Evolutionary conservation across 2,888 invertebrate species (phyloP).

Genomic region (Hofmannophila pseudospretella): DNA sequence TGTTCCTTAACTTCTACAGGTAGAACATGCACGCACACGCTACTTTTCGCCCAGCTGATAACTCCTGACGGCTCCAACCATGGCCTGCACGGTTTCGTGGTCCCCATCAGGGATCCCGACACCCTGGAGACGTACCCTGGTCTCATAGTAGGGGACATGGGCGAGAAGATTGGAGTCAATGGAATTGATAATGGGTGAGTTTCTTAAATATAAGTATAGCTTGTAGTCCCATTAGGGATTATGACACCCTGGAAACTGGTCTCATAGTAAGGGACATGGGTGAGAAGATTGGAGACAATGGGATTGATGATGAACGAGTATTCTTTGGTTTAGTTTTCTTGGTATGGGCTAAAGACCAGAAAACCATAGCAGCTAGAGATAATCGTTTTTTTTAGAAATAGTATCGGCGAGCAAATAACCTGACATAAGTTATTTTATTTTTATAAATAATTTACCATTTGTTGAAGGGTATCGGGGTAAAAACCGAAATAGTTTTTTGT

Average conservation of each 20-base stretch:
- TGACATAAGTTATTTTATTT: too few species aligned
- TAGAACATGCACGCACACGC: conserved; percentile 89
- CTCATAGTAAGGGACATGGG: conserved; percentile 95
- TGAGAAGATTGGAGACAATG: conserved; percentile 93
- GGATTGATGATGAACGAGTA: conserved; percentile 94
- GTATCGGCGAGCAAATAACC: too few species aligned
- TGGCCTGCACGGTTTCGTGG: conserved; percentile 93
- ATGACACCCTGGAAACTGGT: conserved; percentile 86
- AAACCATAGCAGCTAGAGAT: too few species aligned
- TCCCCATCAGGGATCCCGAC: conserved; percentile 88
- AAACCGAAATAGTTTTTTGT: too few species aligned
- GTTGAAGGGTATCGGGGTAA: too few species aligned
- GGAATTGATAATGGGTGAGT: conserved; percentile 93
- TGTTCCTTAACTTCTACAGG: too few species aligned
- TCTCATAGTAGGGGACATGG: conserved; percentile 93
- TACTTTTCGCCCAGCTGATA: conserved; percentile 93
- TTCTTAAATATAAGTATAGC: neutral
- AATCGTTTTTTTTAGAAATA: too few species aligned
- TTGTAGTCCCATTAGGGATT: conserved; percentile 90
- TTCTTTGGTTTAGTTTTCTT: too few species aligned
- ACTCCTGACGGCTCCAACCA: conserved; percentile 87
- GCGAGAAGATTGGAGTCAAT: conserved; percentile 93
- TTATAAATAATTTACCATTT: too few species aligned
- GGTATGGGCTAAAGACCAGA: too few species aligned
- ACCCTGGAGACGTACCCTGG: conserved; percentile 89